phyloP scores from a whole-genome alignment of 2,888 invertebrate species.

The Lobophora halterata region DNA sequence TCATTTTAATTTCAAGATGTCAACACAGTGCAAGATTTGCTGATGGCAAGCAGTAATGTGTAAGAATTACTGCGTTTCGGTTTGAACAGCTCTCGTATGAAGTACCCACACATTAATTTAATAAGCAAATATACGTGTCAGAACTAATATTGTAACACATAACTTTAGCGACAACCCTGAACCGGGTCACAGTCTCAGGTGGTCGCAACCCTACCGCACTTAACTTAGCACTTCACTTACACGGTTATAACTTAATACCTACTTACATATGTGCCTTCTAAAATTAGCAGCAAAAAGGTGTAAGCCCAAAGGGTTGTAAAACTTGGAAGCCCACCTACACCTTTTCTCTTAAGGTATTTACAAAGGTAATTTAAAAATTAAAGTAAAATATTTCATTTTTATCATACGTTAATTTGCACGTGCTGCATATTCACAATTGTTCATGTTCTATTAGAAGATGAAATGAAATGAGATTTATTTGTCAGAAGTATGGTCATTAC shows the following conservation, averaged over 20 bases:
- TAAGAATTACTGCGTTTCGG: too few relatives aligned
- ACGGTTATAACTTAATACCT: slow-evolving; percentile 16
- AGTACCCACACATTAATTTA: slow-evolving; percentile 1
- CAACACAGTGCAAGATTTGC: too few relatives aligned
- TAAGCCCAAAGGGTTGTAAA: slow-evolving; percentile 15
- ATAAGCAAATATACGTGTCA: background rate
- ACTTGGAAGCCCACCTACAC: slow-evolving; percentile 4
- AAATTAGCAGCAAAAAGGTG: slow-evolving; percentile 23
- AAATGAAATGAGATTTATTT: too few relatives aligned
- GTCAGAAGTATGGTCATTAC: too few relatives aligned
- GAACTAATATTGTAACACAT: slow-evolving; percentile 10
- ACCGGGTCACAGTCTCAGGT: slow-evolving; percentile 16
- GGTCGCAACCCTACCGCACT: slow-evolving; percentile 18
- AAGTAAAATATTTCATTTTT: too few relatives aligned
- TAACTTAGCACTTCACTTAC: slow-evolving; percentile 18
- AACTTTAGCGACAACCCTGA: slow-evolving; percentile 7
- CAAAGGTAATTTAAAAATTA: slow-evolving; percentile 8
- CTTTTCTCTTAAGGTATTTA: slow-evolving; percentile 2
- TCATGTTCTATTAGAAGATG: too few relatives aligned
- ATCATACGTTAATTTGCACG: too few relatives aligned
- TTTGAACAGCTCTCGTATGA: too few relatives aligned
- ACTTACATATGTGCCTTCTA: slow-evolving; percentile 14
- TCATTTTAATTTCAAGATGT: too few relatives aligned
- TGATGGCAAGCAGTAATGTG: too few relatives aligned
- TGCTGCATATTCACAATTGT: too few relatives aligned